Evolutionary conservation across 2,888 invertebrate genomes (phyloP).

Genomic region (Gerosis bhagava): DNA sequence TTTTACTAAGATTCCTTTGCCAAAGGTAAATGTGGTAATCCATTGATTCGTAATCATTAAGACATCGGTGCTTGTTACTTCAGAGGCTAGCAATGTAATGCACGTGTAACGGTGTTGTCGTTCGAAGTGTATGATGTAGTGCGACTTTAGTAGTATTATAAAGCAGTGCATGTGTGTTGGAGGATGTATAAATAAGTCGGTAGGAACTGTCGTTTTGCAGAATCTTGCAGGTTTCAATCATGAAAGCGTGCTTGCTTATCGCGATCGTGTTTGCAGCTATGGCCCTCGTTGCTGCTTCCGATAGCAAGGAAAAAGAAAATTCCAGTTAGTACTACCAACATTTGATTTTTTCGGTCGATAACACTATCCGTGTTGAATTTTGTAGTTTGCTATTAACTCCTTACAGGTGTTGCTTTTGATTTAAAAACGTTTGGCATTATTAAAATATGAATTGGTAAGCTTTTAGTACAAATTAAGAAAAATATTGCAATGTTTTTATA

Average conservation of each 20-base stretch:
- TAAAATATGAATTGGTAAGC: no score
- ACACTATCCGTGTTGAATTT: background rate
- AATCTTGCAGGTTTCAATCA: conserved; percentile 41
- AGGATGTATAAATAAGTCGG: conserved; percentile 51
- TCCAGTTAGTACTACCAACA: conserved; percentile 25
- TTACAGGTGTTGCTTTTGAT: background rate
- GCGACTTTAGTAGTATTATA: conserved; percentile 28
- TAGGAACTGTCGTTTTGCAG: conserved; percentile 38
- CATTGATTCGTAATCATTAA: no score
- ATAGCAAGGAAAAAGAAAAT: conserved; percentile 17
- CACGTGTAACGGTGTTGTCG: background rate
- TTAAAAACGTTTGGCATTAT: no score
- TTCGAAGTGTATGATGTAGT: conserved; percentile 27
- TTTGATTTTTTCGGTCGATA: conserved; percentile 11
- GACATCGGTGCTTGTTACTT: no score
- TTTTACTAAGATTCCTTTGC: background rate
- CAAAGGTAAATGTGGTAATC: no score
- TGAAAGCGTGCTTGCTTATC: conserved; percentile 49
- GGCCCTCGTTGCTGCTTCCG: conserved; percentile 29
- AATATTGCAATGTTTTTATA: no score
- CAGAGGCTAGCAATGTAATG: no score
- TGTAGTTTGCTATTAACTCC: background rate
- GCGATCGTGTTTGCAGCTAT: conserved; percentile 40
- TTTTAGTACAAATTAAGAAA: no score
- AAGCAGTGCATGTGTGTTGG: conserved; percentile 36